A percentile compares a stretch with the other conserved stretches of the same genome.
Evolutionary conservation across 2,113 vertebrate genomes (phyloP).

Genomic region (Alethe castanea): DNA sequence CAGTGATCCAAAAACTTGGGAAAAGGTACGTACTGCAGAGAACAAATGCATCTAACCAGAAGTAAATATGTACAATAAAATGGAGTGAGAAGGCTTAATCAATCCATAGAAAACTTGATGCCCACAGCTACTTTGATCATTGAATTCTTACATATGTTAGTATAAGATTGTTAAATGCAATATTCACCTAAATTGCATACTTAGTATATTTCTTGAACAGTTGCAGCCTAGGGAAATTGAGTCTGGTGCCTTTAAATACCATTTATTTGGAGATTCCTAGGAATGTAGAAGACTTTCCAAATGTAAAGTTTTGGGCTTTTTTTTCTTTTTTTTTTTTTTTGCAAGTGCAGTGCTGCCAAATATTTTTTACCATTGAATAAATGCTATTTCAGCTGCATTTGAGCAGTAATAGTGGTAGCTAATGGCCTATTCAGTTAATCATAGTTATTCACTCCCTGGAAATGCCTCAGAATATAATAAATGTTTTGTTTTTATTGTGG

Average conservation of each 20-base stretch:
- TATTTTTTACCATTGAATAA: neutral
- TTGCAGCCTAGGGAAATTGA: neutral
- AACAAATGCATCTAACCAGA: neutral
- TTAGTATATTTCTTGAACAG: neutral
- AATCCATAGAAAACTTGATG: neutral
- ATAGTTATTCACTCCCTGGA: neutral
- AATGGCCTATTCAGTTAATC: neutral
- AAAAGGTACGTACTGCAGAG: neutral
- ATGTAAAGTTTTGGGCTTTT: neutral
- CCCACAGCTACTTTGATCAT: neutral
- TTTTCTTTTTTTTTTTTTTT: neutral
- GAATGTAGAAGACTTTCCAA: slow-evolving; percentile 13
- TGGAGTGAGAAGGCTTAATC: neutral
- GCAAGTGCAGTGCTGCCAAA: neutral
- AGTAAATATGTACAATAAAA: neutral
- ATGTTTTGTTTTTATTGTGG: slow-evolving; percentile 9
- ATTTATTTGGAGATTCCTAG: neutral
- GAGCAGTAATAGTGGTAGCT: neutral
- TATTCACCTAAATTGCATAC: neutral
- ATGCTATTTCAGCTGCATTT: neutral
- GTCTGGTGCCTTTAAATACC: slow-evolving; percentile 3
- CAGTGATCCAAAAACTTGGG: neutral
- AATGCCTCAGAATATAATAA: slow-evolving; percentile 21
- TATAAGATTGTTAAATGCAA: neutral
- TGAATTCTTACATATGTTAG: neutral